Base-by-base conservation (phyloP, 1,140 invertebrate species). In the Temnothorax curvispinosus region DNA sequence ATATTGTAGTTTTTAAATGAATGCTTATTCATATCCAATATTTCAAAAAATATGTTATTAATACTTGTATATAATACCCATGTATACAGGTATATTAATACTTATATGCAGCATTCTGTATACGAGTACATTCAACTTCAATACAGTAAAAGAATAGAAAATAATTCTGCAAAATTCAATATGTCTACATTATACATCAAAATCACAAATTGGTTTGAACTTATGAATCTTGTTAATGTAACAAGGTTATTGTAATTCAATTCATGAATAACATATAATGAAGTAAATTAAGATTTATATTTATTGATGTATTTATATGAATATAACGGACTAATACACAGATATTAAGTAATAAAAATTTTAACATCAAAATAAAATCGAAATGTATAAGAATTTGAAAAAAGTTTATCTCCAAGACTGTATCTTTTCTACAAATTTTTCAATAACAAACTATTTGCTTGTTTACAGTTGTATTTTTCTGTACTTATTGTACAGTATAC, bases 1-100 rank as follows among this genome's bases (percentile, higher is more conserved):
- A 89, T 78, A 52, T 44, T 85, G 77, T 74, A 81, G 11, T n/a
- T 87, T 87, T 80, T 75, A 35, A 76, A 90, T 71, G 56, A 74
- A 72, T 82, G 64, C 60, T 78, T 62, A 90, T 65, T 81, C 47
- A 74, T 77, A 90, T 82, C 72, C 56, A 60, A 88, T 38, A 58
- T 86, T 90, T 56, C 41, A 80, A 82, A 65, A 78, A 78, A 54
- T 72, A 72, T 74, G 60, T 44, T 78, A 54, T n/a, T 47, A 11
- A 78, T 65, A 81, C 58, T 85, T 80, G 32, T 64, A 64, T 75
- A 71, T 15, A 64, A 3, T 3, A 27, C 11, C 35, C 7, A 27
- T 67, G 47, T 67, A 9, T 58, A 58, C n/a, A 58, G 21, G n/a
- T 60, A 60, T 32, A 60, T 60, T 13, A 32, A 64, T 64, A 62